Percentiles rank a stretch among this genome's conserved stretches.
Conservation (phyloP, 2,888 invertebrate species). For the Pelosia muscerda region DNA sequence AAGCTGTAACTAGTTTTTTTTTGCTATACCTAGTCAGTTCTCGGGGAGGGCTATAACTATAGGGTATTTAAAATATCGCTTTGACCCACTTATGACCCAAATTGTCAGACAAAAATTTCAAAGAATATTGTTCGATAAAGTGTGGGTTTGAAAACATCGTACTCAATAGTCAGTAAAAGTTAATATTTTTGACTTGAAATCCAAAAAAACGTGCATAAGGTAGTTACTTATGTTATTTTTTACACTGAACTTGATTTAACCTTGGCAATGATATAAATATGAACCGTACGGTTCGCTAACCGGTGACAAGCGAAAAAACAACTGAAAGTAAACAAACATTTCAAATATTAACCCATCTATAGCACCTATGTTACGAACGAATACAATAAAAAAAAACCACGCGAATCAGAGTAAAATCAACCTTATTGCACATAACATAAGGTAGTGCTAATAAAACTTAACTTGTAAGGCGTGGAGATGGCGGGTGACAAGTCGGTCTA, state of each 20-base stretch:
- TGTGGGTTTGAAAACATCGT: too few relatives aligned
- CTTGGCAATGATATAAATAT: conserved; percentile 41
- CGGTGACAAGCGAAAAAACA: conserved; percentile 36
- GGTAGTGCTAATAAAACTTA: conserved; percentile 15
- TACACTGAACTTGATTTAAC: conserved; percentile 16
- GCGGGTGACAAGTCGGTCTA: conserved; percentile 60
- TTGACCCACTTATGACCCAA: too few relatives aligned
- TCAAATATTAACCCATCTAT: conserved; percentile 47
- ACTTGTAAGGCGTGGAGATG: conserved; percentile 49
- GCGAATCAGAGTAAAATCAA: conserved; percentile 17
- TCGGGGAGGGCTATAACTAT: too few relatives aligned
- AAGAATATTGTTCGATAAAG: too few relatives aligned
- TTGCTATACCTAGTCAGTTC: too few relatives aligned
- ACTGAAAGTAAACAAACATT: conserved; percentile 53
- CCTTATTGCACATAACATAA: conserved; percentile 28
- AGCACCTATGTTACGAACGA: conserved; percentile 26
- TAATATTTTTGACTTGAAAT: background rate
- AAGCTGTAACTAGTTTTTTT: too few relatives aligned
- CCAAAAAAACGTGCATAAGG: background rate
- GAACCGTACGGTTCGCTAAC: conserved; percentile 46
- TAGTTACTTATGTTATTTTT: background rate
- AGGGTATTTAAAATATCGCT: too few relatives aligned
- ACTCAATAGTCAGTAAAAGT: too few relatives aligned
- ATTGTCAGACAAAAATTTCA: too few relatives aligned
- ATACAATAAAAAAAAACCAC: conserved; percentile 24